These are phyloP conservation scores for Pseudachorutes palmiensis DNA, from an alignment of 1,140 invertebrate genomes.

Conservation along the genomic window DNA sequence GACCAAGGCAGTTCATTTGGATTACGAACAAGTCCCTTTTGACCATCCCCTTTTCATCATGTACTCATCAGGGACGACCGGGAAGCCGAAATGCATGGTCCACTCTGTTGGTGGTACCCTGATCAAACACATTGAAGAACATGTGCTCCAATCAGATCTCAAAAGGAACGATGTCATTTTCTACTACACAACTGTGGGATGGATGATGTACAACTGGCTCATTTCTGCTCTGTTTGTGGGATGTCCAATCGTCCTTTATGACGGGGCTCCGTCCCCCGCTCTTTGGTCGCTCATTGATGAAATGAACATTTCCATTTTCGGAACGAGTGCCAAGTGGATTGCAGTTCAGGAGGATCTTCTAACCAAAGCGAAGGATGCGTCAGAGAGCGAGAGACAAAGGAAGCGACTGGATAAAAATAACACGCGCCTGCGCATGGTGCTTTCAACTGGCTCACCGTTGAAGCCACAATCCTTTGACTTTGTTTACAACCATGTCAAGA, in stretches of 20 bases:
- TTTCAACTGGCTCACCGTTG: conserved; percentile 54
- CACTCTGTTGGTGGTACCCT: conserved; percentile 55
- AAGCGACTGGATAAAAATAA: conserved; percentile 43
- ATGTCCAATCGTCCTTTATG: conserved; percentile 52
- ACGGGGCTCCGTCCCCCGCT: conserved; percentile 51
- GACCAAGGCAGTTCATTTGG: conserved; percentile 10
- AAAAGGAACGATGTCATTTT: conserved; percentile 48
- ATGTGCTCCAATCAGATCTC: conserved; percentile 50
- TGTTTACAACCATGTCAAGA: conserved; percentile 51
- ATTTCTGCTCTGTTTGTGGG: conserved; percentile 45
- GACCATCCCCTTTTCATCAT: conserved; percentile 56
- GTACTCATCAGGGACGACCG: conserved; percentile 56
- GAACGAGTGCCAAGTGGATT: conserved; percentile 53
- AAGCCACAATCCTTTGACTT: conserved; percentile 50
- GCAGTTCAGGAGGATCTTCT: conserved; percentile 47
- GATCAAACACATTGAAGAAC: conserved; percentile 53
- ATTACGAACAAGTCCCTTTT: conserved; percentile 53
- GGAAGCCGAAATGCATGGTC: conserved; percentile 55
- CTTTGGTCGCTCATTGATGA: conserved; percentile 52
- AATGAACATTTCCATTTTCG: conserved; percentile 50
- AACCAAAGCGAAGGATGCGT: conserved; percentile 16
- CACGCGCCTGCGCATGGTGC: conserved; percentile 47
- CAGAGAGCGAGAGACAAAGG: conserved; percentile 18
- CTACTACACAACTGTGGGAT: conserved; percentile 56
- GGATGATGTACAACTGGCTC: conserved; percentile 61